Conservation (phyloP, 2,797 vertebrate genomes). For the Rousettus madagascariensis region DNA sequence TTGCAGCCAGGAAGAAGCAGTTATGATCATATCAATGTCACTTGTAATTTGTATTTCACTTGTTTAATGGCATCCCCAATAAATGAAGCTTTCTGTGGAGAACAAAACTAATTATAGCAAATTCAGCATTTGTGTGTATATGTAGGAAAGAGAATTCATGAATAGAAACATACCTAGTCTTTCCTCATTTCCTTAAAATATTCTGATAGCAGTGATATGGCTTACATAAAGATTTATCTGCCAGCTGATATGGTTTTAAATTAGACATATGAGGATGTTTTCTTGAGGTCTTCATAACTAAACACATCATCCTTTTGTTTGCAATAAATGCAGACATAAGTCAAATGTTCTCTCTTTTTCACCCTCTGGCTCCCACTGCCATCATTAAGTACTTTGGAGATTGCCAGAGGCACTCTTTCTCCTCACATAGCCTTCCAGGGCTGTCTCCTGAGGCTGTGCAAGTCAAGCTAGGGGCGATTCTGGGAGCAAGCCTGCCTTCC, state of each 20-base stretch:
- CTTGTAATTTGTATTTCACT: conserved; percentile 86
- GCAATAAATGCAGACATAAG: conserved; percentile 64
- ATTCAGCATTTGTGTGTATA: conserved; percentile 70
- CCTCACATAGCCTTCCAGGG: neutral
- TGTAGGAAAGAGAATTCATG: conserved; percentile 51
- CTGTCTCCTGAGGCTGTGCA: neutral
- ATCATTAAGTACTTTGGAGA: conserved; percentile 35
- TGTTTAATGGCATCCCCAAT: conserved; percentile 82
- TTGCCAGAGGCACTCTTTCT: neutral
- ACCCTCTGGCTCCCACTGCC: conserved; percentile 4
- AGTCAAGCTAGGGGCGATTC: neutral
- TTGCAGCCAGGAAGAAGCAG: conserved; percentile 82
- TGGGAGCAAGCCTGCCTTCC: neutral
- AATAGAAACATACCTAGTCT: conserved; percentile 79
- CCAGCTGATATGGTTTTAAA: conserved; percentile 81
- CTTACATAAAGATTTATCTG: conserved; percentile 80
- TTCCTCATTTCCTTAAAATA: conserved; percentile 80
- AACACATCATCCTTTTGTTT: conserved; percentile 68
- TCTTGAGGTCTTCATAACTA: conserved; percentile 67
- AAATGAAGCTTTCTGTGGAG: conserved; percentile 81
- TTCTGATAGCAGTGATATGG: conserved; percentile 70
- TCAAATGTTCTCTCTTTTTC: conserved; percentile 46
- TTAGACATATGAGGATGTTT: conserved; percentile 73
- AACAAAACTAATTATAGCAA: conserved; percentile 84
- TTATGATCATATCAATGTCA: conserved; percentile 87